Evolutionary conservation across 1,140 invertebrate genomes (phyloP).

Genomic region (Acromyrmex charruanus): DNA sequence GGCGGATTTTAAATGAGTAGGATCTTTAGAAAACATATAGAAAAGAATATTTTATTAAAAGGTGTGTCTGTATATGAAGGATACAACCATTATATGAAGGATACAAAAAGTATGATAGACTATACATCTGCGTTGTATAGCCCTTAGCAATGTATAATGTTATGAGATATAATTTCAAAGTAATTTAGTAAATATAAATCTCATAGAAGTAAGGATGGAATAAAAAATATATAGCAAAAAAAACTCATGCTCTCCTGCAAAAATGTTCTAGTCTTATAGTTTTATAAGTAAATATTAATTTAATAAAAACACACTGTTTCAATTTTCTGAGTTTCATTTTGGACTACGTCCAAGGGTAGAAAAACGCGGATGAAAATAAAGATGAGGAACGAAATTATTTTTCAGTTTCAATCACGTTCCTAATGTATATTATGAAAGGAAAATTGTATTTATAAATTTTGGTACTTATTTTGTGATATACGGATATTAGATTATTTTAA

Average conservation of each 20-base stretch:
- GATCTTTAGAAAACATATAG: not conserved
- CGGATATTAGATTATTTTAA: not conserved
- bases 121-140: not conserved
- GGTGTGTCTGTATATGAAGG: not conserved
- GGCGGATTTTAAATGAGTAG: not conserved
- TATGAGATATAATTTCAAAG: constrained; percentile 20
- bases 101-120: not conserved
- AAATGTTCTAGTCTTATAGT: not conserved
- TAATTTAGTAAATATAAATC: constrained; percentile 30
- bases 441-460: constrained; percentile 1
- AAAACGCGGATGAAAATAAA: not conserved
- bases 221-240: constrained; percentile 32
- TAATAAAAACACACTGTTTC: constrained; percentile 16
- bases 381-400: not conserved
- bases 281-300: constrained; percentile 29
- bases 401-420: not conserved
- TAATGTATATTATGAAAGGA: not conserved
- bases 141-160: not conserved
- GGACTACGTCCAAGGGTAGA: not conserved
- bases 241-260: not conserved
- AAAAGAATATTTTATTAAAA: constrained; percentile 7
- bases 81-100: not conserved
- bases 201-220: not conserved
- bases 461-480: not conserved
- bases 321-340: not conserved